These are phyloP conservation scores for Anthonomus grandis DNA, from an alignment of 1,140 invertebrate species.

Conservation along the genomic window DNA sequence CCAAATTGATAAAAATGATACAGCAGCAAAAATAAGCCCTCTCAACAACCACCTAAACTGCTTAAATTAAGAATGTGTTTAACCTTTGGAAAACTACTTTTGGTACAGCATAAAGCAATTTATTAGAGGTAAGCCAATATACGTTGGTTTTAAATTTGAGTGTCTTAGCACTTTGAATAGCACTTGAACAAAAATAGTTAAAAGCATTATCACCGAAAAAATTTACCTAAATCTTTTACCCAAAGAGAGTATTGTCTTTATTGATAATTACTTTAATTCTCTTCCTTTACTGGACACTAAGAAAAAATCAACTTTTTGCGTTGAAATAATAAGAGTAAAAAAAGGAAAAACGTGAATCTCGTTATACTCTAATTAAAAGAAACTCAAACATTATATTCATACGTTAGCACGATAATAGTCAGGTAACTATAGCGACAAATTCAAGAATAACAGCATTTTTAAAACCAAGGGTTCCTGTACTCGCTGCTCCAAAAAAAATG, in stretches of 20 bases:
- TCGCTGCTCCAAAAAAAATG: slow-evolving; percentile 9
- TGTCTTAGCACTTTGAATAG: slow-evolving; percentile 2
- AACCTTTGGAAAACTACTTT: slow-evolving; percentile 16
- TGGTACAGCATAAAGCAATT: slow-evolving; percentile 36
- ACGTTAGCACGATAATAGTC: slow-evolving; percentile 29
- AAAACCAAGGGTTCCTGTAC: slow-evolving; percentile 4
- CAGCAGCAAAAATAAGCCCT: slow-evolving; percentile 12
- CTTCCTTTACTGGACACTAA: slow-evolving; percentile 16
- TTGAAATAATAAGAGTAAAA: slow-evolving; percentile 22
- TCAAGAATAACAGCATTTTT: neutral
- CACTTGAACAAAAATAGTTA: slow-evolving; percentile 14
- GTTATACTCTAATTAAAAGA: slow-evolving; percentile 15
- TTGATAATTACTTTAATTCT: slow-evolving; percentile 30
- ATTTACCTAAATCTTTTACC: slow-evolving; percentile 21
- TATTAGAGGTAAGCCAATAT: slow-evolving; percentile 35
- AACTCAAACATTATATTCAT: slow-evolving; percentile 22
- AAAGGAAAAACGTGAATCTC: slow-evolving; percentile 10
- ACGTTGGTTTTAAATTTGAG: slow-evolving; percentile 31
- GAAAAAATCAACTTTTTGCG: slow-evolving; percentile 5
- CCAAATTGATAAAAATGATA: slow-evolving; percentile 10
- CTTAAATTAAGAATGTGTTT: too few species aligned
- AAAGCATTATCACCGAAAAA: slow-evolving; percentile 22
- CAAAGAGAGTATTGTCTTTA: slow-evolving; percentile 1
- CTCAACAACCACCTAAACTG: slow-evolving; percentile 16
- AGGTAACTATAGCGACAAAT: slow-evolving; percentile 27